Evolutionary conservation across 2,888 invertebrate species (phyloP).

Genomic region (Orthosia gracilis): DNA sequence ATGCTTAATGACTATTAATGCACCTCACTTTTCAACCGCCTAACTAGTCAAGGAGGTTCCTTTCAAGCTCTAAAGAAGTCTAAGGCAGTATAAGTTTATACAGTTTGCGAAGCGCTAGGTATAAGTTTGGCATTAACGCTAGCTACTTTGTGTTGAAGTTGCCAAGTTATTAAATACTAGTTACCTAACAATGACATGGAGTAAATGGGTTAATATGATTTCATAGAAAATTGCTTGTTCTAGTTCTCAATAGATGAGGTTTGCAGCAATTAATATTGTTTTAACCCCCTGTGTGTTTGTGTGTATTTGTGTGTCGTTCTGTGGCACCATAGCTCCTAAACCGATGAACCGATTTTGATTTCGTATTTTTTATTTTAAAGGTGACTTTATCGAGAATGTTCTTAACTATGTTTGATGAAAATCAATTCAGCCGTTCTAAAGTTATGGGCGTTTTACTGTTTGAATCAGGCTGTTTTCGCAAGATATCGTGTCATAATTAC

Average conservation of each 20-base stretch:
- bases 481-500: too few relatives aligned
- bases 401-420: too few relatives aligned
- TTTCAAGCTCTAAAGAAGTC: conserved; percentile 45
- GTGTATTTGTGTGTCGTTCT: too few relatives aligned
- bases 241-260: conserved; percentile 12
- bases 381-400: too few relatives aligned
- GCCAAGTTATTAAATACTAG: conserved; percentile 56
- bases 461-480: too few relatives aligned
- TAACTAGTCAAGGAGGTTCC: conserved; percentile 13
- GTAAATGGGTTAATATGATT: conserved; percentile 49
- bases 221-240: conserved; percentile 23
- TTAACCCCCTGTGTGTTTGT: too few relatives aligned
- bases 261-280: background rate
- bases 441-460: too few relatives aligned
- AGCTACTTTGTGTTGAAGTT: conserved; percentile 50
- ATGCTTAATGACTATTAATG: background rate
- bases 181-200: conserved; percentile 55
- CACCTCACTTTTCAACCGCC: conserved; percentile 8
- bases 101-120: conserved; percentile 30
- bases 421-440: too few relatives aligned
- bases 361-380: too few relatives aligned
- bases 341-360: too few relatives aligned
- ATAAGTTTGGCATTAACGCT: conserved; percentile 49
- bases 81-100: conserved; percentile 39
- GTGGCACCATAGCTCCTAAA: too few relatives aligned